Evolutionary conservation across 1,140 invertebrate species (phyloP).

Genomic region (Drosophila watanabei): DNA sequence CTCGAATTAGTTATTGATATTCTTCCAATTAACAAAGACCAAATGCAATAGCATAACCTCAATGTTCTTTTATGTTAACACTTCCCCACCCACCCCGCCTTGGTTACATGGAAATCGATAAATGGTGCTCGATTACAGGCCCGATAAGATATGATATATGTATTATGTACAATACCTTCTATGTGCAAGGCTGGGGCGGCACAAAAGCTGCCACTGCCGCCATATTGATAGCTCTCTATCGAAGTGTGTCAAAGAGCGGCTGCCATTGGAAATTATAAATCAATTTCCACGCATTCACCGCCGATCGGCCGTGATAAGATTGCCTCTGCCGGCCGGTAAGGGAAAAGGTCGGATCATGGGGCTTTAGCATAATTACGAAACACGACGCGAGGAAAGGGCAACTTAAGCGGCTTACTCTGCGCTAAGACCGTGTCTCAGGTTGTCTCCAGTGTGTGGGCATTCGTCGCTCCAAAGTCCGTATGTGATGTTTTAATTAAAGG

Average conservation of each 20-base stretch:
- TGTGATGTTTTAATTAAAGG: conserved; percentile 74
- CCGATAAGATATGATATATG: conserved; percentile 57
- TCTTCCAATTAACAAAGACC: conserved; percentile 8
- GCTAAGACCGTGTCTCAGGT: conserved; percentile 35
- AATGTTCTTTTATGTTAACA: conserved; percentile 24
- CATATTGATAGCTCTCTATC: conserved; percentile 57
- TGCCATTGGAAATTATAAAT: conserved; percentile 63
- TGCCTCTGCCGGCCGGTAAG: conserved; percentile 17
- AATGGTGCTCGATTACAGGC: conserved; percentile 57
- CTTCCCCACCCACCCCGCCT: background rate
- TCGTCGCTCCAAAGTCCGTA: conserved; percentile 2
- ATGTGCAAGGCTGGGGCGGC: background rate
- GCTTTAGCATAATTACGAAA: conserved; percentile 62
- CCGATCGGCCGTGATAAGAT: conserved; percentile 36
- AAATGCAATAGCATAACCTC: conserved; percentile 28
- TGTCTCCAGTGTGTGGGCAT: conserved; percentile 29
- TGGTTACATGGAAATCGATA: conserved; percentile 58
- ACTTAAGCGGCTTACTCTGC: conserved; percentile 63
- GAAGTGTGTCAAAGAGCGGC: conserved; percentile 64
- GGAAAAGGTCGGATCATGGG: conserved; percentile 25
- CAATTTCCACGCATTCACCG: conserved; percentile 55
- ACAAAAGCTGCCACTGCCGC: conserved; percentile 27
- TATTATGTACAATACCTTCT: conserved; percentile 2
- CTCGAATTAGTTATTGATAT: conserved; percentile 12
- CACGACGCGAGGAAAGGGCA: conserved; percentile 32